These are phyloP conservation scores for Spodoptera picta DNA, from an alignment of 2,888 invertebrate species.

Conservation along the genomic window DNA sequence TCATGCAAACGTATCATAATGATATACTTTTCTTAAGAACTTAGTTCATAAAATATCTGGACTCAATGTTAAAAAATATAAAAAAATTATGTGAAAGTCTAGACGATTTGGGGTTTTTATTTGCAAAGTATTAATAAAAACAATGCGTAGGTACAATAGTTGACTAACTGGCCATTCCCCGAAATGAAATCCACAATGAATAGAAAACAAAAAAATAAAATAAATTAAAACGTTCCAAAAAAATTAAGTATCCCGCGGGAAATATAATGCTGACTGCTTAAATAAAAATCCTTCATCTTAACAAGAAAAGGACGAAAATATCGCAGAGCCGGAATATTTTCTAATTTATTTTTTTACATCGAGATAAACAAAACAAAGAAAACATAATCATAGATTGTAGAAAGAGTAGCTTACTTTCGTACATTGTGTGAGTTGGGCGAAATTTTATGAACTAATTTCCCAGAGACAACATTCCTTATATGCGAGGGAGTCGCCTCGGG, in stretches of 20 bases:
- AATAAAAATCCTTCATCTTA: conserved; percentile 37
- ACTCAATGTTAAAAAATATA: no score
- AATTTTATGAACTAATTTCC: conserved; percentile 87
- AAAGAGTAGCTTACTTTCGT: conserved; percentile 60
- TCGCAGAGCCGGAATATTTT: conserved; percentile 33
- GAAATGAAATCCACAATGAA: conserved; percentile 18
- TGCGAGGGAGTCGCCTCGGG: conserved; percentile 77
- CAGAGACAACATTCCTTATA: conserved; percentile 85
- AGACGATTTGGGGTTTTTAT: conserved; percentile 5
- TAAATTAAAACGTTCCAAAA: conserved; percentile 25
- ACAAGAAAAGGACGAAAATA: conserved; percentile 37
- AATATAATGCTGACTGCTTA: conserved; percentile 36
- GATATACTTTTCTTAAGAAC: no score
- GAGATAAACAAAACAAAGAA: conserved; percentile 52
- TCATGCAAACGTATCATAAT: no score
- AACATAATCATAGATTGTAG: conserved; percentile 63
- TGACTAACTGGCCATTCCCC: background rate
- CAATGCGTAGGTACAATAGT: background rate
- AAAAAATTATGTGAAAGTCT: conserved; percentile 2
- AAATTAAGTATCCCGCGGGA: conserved; percentile 25
- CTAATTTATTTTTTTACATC: conserved; percentile 48
- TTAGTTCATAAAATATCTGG: no score
- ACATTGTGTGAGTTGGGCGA: conserved; percentile 70
- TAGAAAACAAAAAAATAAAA: conserved; percentile 26
- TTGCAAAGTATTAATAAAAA: background rate